phyloP scores from a whole-genome alignment of 2,113 vertebrate species.

The Electrona antarctica region DNA sequence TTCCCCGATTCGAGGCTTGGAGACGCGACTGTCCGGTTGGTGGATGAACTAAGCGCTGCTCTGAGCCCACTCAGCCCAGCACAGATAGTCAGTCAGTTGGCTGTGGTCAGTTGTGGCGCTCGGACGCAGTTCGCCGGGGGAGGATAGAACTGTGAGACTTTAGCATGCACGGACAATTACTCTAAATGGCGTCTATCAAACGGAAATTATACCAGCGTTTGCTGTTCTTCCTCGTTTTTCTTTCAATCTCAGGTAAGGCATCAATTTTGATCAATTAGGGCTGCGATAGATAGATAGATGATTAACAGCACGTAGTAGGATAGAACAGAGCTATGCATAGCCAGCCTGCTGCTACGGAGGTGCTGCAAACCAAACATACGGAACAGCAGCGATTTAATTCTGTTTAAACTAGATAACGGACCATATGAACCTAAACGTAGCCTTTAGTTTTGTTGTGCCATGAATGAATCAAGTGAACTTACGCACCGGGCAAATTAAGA shows the following conservation, averaged over 20 bases:
- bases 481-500: too few species aligned
- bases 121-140: conserved; percentile 43
- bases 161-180: conserved; percentile 71
- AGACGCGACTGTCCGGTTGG: too few species aligned
- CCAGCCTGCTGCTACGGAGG: background rate
- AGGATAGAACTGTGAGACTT: conserved; percentile 49
- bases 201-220: conserved; percentile 71
- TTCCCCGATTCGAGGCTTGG: too few species aligned
- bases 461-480: too few species aligned
- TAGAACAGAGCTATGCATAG: background rate
- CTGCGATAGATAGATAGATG: background rate
- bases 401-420: background rate
- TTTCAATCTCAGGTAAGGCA: conserved; percentile 77
- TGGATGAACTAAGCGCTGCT: too few species aligned
- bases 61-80: too few species aligned
- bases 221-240: conserved; percentile 69
- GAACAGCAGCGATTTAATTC: background rate
- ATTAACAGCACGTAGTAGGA: background rate
- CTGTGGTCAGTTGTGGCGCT: conserved; percentile 35
- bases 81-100: background rate
- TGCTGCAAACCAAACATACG: background rate
- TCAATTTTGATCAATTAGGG: background rate
- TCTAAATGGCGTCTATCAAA: conserved; percentile 79
- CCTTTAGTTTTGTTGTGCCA: too few species aligned
- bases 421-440: too few species aligned